These are phyloP conservation scores for Lepetodrilus schrolli DNA, from an alignment of 2,888 invertebrate genomes.

Conservation along the genomic window DNA sequence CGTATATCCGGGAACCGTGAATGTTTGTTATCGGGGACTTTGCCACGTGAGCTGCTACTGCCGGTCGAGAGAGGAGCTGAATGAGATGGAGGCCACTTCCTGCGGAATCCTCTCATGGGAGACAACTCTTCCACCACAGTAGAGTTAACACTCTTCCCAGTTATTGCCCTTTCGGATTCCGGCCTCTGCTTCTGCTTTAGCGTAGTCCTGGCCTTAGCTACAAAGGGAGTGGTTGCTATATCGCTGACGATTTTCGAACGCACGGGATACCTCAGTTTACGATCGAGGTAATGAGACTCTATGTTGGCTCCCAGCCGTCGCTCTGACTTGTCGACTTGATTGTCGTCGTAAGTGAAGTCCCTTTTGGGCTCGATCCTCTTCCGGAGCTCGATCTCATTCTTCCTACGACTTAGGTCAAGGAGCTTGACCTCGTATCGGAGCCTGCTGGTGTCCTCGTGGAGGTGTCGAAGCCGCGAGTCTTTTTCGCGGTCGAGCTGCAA, in stretches of 20 bases:
- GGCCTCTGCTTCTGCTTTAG: slow-evolving; percentile 45
- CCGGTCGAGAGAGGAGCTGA: background rate
- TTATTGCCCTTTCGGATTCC: slow-evolving; percentile 25
- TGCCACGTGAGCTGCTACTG: background rate
- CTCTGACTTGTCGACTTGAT: slow-evolving; percentile 55
- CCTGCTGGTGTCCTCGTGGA: slow-evolving; percentile 58
- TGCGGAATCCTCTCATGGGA: slow-evolving; percentile 21
- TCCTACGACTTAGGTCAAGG: slow-evolving; percentile 63
- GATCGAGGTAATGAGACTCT: slow-evolving; percentile 60
- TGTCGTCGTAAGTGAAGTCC: slow-evolving; percentile 66
- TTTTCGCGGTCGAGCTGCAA: slow-evolving; percentile 56
- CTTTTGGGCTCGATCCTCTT: slow-evolving; percentile 58
- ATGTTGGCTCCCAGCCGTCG: slow-evolving; percentile 58
- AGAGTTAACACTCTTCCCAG: slow-evolving; percentile 30
- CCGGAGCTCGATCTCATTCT: slow-evolving; percentile 59
- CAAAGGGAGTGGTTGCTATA: slow-evolving; percentile 55
- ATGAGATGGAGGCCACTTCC: background rate
- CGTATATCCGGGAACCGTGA: slow-evolving; percentile 25
- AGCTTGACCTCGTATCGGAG: slow-evolving; percentile 67
- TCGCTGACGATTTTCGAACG: slow-evolving; percentile 53
- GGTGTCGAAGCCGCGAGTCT: slow-evolving; percentile 48
- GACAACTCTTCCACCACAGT: background rate
- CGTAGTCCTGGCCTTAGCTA: slow-evolving; percentile 58
- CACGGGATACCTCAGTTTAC: slow-evolving; percentile 55
- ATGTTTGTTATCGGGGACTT: background rate